Conservation (phyloP, 2,797 vertebrate genomes). For the Alcedo atthis region DNA sequence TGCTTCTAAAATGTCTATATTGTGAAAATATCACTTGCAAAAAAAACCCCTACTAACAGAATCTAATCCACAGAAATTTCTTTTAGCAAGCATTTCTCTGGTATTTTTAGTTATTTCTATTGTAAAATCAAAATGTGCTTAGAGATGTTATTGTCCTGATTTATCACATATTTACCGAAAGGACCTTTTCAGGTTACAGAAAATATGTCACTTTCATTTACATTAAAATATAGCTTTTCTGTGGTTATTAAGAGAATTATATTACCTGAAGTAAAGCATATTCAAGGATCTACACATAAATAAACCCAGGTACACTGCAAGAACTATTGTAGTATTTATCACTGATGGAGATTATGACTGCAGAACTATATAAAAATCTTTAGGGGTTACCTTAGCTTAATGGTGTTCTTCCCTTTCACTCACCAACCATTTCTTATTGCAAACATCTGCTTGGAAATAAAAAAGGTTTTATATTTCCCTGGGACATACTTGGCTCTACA, state of each 20-base stretch:
- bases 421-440: constrained; percentile 84
- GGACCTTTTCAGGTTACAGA: constrained; percentile 18
- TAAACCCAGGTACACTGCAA: constrained; percentile 72
- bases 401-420: constrained; percentile 80
- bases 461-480: constrained; percentile 81
- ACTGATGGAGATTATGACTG: constrained; percentile 74
- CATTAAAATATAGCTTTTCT: constrained; percentile 43
- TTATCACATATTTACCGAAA: constrained; percentile 45
- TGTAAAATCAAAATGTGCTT: constrained; percentile 52
- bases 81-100: neutral
- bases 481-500: constrained; percentile 78
- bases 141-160: constrained; percentile 45
- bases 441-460: constrained; percentile 86
- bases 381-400: constrained; percentile 81
- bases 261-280: constrained; percentile 60
- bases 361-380: constrained; percentile 76
- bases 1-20: neutral
- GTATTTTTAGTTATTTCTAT: constrained; percentile 9
- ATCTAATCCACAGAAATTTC: neutral
- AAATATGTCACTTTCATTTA: constrained; percentile 21
- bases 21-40: neutral
- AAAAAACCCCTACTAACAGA: neutral
- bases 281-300: constrained; percentile 68
- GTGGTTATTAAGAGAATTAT: constrained; percentile 48
- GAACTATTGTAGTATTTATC: constrained; percentile 76